Percentiles rank a stretch among this genome's conserved stretches.
Conservation (phyloP, 1,140 invertebrate genomes). For the Drosophila sproati region DNA sequence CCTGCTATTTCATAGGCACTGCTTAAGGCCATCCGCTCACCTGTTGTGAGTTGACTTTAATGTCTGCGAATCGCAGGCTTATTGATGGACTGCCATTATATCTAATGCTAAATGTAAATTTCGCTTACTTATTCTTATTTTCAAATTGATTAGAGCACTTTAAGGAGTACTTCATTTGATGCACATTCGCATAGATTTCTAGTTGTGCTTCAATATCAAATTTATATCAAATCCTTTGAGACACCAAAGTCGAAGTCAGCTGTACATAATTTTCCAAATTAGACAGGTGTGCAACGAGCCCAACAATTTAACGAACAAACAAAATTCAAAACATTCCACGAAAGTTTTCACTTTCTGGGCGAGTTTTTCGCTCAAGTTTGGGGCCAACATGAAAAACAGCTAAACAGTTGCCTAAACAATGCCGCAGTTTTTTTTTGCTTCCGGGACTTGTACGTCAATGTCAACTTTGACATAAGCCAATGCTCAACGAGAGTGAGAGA, state of each 20-base stretch:
- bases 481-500: not conserved
- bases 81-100: too few relatives aligned
- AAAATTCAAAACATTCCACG: conserved; percentile 28
- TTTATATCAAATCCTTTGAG: not conserved
- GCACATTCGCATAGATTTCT: too few relatives aligned
- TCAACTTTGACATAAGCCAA: conserved; percentile 74
- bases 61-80: too few relatives aligned
- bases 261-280: conserved; percentile 1
- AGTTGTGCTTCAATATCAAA: too few relatives aligned
- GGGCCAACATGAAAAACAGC: conserved; percentile 63
- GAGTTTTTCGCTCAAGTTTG: not conserved
- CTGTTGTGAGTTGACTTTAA: conserved; percentile 47
- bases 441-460: conserved; percentile 76
- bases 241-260: not conserved
- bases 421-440: conserved; percentile 55
- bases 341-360: conserved; percentile 45
- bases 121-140: too few relatives aligned
- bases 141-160: too few relatives aligned
- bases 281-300: not conserved
- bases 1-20: conserved; percentile 34
- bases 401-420: conserved; percentile 61
- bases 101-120: too few relatives aligned
- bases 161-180: too few relatives aligned
- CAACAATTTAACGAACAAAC: not conserved
- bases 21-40: conserved; percentile 31